Conservation (phyloP, 1,140 invertebrate species). For the Drosophila saltans region DNA sequence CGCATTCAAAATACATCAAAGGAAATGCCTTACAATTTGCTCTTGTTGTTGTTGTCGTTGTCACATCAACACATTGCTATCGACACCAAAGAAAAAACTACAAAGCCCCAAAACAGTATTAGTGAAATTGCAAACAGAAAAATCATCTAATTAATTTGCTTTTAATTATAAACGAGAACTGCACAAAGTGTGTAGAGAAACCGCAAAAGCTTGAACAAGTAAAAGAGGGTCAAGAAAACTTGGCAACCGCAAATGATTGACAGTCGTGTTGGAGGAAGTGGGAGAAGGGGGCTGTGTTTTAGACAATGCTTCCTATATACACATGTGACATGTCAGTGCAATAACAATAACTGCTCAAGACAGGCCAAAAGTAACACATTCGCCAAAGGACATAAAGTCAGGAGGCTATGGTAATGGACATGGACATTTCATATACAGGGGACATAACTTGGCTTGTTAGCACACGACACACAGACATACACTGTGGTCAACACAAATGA, state of each 20-base stretch:
- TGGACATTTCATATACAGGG: slow-evolving; percentile 34
- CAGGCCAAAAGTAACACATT: slow-evolving; percentile 80
- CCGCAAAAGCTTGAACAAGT: slow-evolving; percentile 72
- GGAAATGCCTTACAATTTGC: slow-evolving; percentile 39
- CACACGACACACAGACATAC: slow-evolving; percentile 75
- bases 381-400: slow-evolving; percentile 35
- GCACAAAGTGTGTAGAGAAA: slow-evolving; percentile 30
- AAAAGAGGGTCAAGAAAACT: slow-evolving; percentile 24
- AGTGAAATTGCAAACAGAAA: slow-evolving; percentile 29
- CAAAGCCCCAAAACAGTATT: slow-evolving; percentile 45
- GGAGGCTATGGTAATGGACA: slow-evolving; percentile 40
- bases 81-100: slow-evolving; percentile 61
- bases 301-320: slow-evolving; percentile 25
- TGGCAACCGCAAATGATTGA: slow-evolving; percentile 68
- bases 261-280: slow-evolving; percentile 39
- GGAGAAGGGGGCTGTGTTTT: slow-evolving; percentile 45
- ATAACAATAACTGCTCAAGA: slow-evolving; percentile 81
- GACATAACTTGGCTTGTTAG: slow-evolving; percentile 68
- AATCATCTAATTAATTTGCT: slow-evolving; percentile 74
- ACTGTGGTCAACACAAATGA: slow-evolving; percentile 76
- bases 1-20: slow-evolving; percentile 69
- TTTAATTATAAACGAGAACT: slow-evolving; percentile 68
- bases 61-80: slow-evolving; percentile 78
- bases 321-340: slow-evolving; percentile 64
- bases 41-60: slow-evolving; percentile 69